Percentiles rank a stretch among this genome's conserved stretches.
These are phyloP conservation scores for Lasioglossum albipes DNA, from an alignment of 1,140 invertebrate genomes.

Conservation along the genomic window DNA sequence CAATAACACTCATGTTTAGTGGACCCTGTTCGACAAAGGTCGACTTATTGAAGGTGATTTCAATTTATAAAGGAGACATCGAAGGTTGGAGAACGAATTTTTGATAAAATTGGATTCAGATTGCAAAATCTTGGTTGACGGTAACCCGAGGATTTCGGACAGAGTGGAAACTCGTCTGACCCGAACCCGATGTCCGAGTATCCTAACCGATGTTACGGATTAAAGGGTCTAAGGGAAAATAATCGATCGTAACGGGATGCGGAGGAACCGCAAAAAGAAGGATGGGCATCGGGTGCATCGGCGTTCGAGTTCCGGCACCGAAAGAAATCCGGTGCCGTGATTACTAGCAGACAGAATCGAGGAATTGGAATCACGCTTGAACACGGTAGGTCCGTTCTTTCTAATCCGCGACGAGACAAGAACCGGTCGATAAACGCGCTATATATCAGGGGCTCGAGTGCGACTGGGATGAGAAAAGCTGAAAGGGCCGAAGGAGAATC, in stretches of 20 bases:
- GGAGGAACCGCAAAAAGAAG: background rate
- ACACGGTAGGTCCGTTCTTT: slow-evolving; percentile 27
- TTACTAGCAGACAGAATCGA: slow-evolving; percentile 42
- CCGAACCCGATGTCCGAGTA: background rate
- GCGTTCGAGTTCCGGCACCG: background rate
- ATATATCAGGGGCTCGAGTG: slow-evolving; percentile 44
- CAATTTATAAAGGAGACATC: too few relatives aligned
- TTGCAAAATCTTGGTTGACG: background rate
- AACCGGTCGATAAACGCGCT: slow-evolving; percentile 46
- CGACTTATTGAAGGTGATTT: too few relatives aligned
- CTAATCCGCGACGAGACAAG: slow-evolving; percentile 53
- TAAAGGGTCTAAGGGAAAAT: slow-evolving; percentile 14
- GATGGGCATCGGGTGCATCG: too few relatives aligned
- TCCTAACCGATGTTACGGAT: slow-evolving; percentile 35
- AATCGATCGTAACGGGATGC: slow-evolving; percentile 36
- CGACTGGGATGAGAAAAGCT: slow-evolving; percentile 43
- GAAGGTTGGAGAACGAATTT: too few relatives aligned
- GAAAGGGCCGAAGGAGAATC: slow-evolving; percentile 15
- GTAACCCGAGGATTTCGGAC: background rate
- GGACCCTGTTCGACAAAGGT: too few relatives aligned
- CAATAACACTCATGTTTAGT: too few relatives aligned
- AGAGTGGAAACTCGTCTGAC: background rate
- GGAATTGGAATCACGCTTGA: slow-evolving; percentile 46
- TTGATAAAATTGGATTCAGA: background rate
- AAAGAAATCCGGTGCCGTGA: slow-evolving; percentile 43